Evolutionary conservation across 2,888 invertebrate species (phyloP).

Genomic region (Microchrysa polita): DNA sequence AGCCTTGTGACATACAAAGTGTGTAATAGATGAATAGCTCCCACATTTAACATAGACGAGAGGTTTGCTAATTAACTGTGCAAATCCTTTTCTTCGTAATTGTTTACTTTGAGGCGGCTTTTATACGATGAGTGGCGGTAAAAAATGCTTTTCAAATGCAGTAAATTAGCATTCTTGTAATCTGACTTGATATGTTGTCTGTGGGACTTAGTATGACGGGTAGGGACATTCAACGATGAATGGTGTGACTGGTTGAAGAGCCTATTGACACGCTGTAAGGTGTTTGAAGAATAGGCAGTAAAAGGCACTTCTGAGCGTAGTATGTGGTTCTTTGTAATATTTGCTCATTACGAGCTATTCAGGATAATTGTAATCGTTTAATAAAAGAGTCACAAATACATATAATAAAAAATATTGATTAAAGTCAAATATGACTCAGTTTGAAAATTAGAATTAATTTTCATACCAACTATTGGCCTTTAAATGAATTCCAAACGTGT

Average conservation of each 20-base stretch:
- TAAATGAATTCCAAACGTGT: background rate
- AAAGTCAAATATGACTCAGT: no score
- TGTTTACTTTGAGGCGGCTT: slow-evolving; percentile 34
- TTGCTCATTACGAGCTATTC: no score
- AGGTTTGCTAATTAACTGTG: slow-evolving; percentile 35
- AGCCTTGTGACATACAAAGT: slow-evolving; percentile 5
- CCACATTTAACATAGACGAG: background rate
- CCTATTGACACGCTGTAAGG: slow-evolving; percentile 14
- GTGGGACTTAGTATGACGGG: no score
- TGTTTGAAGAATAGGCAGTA: no score
- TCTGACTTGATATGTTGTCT: background rate
- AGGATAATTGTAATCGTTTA: no score
- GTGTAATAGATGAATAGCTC: slow-evolving; percentile 41
- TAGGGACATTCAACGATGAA: background rate
- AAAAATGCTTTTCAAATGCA: slow-evolving; percentile 14
- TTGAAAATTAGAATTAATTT: no score
- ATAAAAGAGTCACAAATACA: no score
- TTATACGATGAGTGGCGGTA: background rate
- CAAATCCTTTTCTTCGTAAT: slow-evolving; percentile 28
- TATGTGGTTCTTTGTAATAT: no score
- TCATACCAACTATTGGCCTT: no score
- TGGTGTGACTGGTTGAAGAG: background rate
- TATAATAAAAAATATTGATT: no score
- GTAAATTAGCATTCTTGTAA: slow-evolving; percentile 34
- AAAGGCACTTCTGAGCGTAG: no score